These are phyloP conservation scores for Biston stratarius DNA, from an alignment of 2,888 invertebrate species.

Conservation along the genomic window DNA sequence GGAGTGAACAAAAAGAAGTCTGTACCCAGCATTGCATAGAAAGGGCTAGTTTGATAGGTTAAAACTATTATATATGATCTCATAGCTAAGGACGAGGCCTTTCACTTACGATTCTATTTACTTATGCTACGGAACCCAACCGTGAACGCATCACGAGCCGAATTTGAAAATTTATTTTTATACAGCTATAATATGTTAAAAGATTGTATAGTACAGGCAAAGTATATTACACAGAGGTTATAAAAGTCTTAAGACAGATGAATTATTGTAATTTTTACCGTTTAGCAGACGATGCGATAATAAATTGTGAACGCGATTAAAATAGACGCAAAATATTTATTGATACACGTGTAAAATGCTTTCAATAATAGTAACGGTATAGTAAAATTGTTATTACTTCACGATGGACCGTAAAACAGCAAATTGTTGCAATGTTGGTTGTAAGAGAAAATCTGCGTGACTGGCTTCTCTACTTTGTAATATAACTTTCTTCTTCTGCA, in stretches of 20 bases:
- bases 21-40: too few relatives aligned
- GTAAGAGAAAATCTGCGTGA: slow-evolving; percentile 8
- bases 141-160: not conserved
- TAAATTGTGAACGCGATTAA: slow-evolving; percentile 40
- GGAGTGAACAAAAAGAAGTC: too few relatives aligned
- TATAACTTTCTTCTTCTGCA: not conserved
- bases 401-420: slow-evolving; percentile 27
- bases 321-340: slow-evolving; percentile 49
- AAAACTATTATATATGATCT: too few relatives aligned
- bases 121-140: slow-evolving; percentile 2
- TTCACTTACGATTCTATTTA: too few relatives aligned
- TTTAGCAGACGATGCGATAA: slow-evolving; percentile 39
- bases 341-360: slow-evolving; percentile 28
- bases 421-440: slow-evolving; percentile 22
- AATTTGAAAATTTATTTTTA: slow-evolving; percentile 19
- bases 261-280: slow-evolving; percentile 47
- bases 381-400: slow-evolving; percentile 22
- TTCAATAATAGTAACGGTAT: slow-evolving; percentile 19
- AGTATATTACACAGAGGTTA: slow-evolving; percentile 34
- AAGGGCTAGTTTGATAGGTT: too few relatives aligned
- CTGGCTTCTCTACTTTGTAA: slow-evolving; percentile 2
- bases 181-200: slow-evolving; percentile 27
- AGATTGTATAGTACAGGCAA: slow-evolving; percentile 8
- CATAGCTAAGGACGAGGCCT: too few relatives aligned
- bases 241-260: slow-evolving; percentile 41